Percentiles rank a stretch among this genome's conserved stretches.
phyloP scores from a whole-genome alignment of 2,113 vertebrate genomes.

The Stigmatopora nigra region DNA sequence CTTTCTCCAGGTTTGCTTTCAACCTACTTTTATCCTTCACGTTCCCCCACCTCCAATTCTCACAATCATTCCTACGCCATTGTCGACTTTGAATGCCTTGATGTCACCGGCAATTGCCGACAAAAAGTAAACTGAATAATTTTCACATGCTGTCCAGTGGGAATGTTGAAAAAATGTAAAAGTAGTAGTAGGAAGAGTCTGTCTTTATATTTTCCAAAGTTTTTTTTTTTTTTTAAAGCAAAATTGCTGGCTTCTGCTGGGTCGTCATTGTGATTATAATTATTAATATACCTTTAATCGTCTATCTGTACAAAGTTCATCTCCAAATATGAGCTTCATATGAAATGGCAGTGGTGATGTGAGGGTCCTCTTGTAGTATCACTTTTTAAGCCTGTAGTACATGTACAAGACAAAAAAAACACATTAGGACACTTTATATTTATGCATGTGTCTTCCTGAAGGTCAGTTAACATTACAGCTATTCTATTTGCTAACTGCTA shows the following conservation, averaged over 20 bases:
- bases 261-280: slow-evolving; percentile 29
- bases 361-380: slow-evolving; percentile 74
- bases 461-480: no score
- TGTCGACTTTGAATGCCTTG: slow-evolving; percentile 21
- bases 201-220: slow-evolving; percentile 16
- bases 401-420: slow-evolving; percentile 24
- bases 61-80: slow-evolving; percentile 27
- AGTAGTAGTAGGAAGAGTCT: slow-evolving; percentile 52
- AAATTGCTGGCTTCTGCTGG: slow-evolving; percentile 52
- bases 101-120: slow-evolving; percentile 30
- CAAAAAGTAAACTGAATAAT: slow-evolving; percentile 48
- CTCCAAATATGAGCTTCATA: slow-evolving; percentile 66
- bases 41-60: slow-evolving; percentile 2
- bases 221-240: slow-evolving; percentile 57
- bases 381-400: slow-evolving; percentile 76
- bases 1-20: slow-evolving; percentile 43
- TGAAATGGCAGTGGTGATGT: slow-evolving; percentile 86
- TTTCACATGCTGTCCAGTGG: slow-evolving; percentile 57
- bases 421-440: slow-evolving; percentile 8
- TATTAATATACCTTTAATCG: slow-evolving; percentile 26
- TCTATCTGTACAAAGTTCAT: slow-evolving; percentile 66
- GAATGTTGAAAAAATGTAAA: slow-evolving; percentile 69
- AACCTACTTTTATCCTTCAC: slow-evolving; percentile 27
- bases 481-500: no score
- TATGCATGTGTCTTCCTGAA: neutral